phyloP scores from a whole-genome alignment of 2,888 invertebrate species.

The Byasa hedistus region DNA sequence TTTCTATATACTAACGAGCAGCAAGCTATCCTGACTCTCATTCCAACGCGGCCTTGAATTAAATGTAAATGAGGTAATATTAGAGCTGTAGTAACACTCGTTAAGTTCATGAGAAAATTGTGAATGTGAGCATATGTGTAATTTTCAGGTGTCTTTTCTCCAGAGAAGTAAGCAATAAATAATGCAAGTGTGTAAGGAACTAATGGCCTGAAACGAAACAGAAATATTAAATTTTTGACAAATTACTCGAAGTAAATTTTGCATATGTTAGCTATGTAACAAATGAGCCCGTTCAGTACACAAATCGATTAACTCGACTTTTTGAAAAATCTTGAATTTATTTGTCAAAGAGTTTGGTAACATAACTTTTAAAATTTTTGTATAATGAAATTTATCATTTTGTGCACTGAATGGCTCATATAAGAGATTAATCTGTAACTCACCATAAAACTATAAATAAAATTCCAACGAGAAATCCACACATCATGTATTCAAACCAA shows the following conservation, averaged over 20 bases:
- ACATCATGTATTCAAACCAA: slow-evolving; percentile 79
- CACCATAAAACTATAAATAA: slow-evolving; percentile 81
- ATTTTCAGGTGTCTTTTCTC: slow-evolving; percentile 66
- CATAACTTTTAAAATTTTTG: too few species aligned
- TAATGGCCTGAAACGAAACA: slow-evolving; percentile 75
- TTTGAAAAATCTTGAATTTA: too few species aligned
- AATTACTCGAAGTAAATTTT: not conserved
- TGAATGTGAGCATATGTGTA: slow-evolving; percentile 83
- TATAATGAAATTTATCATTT: too few species aligned
- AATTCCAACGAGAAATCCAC: slow-evolving; percentile 79
- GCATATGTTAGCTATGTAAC: not conserved
- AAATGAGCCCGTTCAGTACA: too few species aligned
- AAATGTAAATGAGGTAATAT: slow-evolving; percentile 83
- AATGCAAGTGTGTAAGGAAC: slow-evolving; percentile 82
- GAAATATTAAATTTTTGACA: not conserved
- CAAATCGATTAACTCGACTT: too few species aligned
- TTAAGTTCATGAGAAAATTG: slow-evolving; percentile 80
- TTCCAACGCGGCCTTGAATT: slow-evolving; percentile 83
- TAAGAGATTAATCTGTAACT: slow-evolving; percentile 34
- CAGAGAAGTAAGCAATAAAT: slow-evolving; percentile 83
- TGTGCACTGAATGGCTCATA: too few species aligned
- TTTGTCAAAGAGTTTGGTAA: too few species aligned
- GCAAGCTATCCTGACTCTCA: slow-evolving; percentile 87
- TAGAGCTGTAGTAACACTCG: slow-evolving; percentile 80
- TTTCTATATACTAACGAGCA: slow-evolving; percentile 92